Evolutionary conservation across 1,140 invertebrate genomes (phyloP), one percentile per base, ranked within the genome.

Genomic region (Cyclargus thomasi): DNA sequence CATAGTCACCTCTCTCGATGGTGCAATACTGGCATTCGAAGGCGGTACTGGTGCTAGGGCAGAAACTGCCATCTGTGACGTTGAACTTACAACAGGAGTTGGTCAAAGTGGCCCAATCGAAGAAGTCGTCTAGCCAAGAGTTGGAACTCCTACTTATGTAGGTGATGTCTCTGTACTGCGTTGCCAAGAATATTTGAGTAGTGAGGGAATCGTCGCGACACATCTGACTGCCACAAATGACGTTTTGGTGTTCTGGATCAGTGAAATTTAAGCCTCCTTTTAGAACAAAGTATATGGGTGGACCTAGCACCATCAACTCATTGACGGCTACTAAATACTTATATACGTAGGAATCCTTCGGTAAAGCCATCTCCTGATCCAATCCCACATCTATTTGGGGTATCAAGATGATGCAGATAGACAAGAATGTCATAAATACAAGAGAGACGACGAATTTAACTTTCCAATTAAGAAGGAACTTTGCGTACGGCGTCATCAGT

Each of bases 61-160:
- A 96, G 71, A 95, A 95, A 6, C 91, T 90, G 22, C 86, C 85
- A 70, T 94, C 94, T 0, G 83, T 90, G 1, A 74, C 72, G 68
- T 94, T 93, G 68, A 92, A 92, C 80, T 92, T 92, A 76, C 95
- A 96, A 77, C 95, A 96, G 2, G 75, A 74, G 3, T 74, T 72
- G 23, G 91, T 82, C 17, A 91, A 86, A 23, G 92, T 90, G 29
- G 90, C 75, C 97, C 97, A 99, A 80, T 96, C 95, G 67, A 96
- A 93, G 77, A 97, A 99, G 86, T 98, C 97, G 79, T 99, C 98
- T 21, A 99, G 81, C 98, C 98, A 99, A 3, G 96, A 97, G 36
- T 93, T 94, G 0, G 97, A 93, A 62, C 94, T 92, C 63, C 94
- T 92, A 4, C 94, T 93, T 69, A 99, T 92, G 63, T 94, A 94